A percentile compares a stretch with the other conserved stretches of the same genome.
Evolutionary conservation across 2,888 invertebrate genomes (phyloP).

Genomic region (Lordiphosa fenestrarum): DNA sequence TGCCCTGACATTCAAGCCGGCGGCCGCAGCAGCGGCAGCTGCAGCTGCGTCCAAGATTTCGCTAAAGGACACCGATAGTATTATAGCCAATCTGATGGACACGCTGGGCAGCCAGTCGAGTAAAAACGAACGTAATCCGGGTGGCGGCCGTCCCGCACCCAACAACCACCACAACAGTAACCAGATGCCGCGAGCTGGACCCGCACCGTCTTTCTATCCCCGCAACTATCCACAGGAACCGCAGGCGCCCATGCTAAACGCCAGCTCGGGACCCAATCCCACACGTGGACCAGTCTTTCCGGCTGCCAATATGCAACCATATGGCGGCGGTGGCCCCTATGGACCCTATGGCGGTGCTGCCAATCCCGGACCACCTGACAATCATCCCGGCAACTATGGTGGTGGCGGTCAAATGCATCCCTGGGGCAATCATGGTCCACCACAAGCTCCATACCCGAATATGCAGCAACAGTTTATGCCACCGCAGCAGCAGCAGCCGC

Average conservation of each 20-base stretch:
- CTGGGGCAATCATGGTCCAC: constrained; percentile 39
- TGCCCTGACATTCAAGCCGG: constrained; percentile 74
- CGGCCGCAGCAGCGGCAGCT: constrained; percentile 45
- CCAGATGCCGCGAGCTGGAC: not conserved
- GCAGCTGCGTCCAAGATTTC: constrained; percentile 57
- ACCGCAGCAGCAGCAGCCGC: constrained; percentile 36
- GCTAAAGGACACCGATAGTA: constrained; percentile 82
- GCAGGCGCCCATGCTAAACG: constrained; percentile 5
- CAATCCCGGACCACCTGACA: not conserved
- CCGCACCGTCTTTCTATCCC: constrained; percentile 10
- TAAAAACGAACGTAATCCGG: not conserved
- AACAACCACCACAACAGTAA: constrained; percentile 31
- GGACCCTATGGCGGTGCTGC: not conserved
- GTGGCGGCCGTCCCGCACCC: not conserved
- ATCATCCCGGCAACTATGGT: no score
- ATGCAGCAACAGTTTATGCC: constrained; percentile 50
- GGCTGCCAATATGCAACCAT: constrained; percentile 4
- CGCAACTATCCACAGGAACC: constrained; percentile 8
- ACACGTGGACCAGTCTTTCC: not conserved
- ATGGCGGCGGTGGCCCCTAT: constrained; percentile 15
- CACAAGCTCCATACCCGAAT: constrained; percentile 33
- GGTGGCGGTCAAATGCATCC: constrained; percentile 39
- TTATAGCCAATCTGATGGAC: constrained; percentile 85
- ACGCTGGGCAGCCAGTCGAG: constrained; percentile 77
- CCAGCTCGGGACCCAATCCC: not conserved